Evolutionary conservation across 2,113 vertebrate species (phyloP).

Genomic region (Delphinapterus leucas): DNA sequence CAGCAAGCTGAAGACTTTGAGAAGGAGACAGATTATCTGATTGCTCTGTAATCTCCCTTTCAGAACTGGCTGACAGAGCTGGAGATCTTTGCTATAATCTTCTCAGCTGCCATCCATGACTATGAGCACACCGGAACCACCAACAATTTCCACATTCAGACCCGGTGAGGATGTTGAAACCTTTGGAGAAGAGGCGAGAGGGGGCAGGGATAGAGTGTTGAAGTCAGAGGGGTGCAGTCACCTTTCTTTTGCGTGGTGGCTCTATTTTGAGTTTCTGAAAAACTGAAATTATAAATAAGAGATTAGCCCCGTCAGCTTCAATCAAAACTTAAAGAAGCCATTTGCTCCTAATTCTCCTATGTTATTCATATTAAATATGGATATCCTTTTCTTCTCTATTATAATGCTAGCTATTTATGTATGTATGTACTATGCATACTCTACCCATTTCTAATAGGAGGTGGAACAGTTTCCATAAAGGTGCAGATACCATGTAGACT

Average conservation of each 20-base stretch:
- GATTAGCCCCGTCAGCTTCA: neutral
- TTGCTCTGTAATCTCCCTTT: conserved; percentile 73
- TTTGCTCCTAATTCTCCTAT: neutral
- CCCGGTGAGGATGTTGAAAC: conserved; percentile 80
- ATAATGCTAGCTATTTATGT: neutral
- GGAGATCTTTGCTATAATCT: conserved; percentile 98
- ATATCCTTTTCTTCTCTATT: neutral
- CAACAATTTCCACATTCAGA: conserved; percentile 99
- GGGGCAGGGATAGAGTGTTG: neutral
- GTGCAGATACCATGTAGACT: neutral
- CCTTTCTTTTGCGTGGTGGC: neutral
- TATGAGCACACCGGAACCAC: conserved; percentile 99
- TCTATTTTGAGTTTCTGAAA: conserved; percentile 1
- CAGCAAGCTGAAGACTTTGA: neutral
- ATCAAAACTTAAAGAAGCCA: neutral
- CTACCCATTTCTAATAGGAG: neutral
- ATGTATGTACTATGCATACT: neutral
- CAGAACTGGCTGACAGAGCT: conserved; percentile 99
- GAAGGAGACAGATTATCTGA: conserved; percentile 57
- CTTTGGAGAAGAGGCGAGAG: neutral
- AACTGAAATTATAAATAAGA: neutral
- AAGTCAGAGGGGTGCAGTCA: neutral
- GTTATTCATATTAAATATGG: neutral
- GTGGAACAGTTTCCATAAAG: neutral
- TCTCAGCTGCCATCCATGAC: conserved; percentile 97